These are phyloP conservation scores for Tachystola acroxantha DNA, from an alignment of 2,888 invertebrate genomes.

Conservation along the genomic window DNA sequence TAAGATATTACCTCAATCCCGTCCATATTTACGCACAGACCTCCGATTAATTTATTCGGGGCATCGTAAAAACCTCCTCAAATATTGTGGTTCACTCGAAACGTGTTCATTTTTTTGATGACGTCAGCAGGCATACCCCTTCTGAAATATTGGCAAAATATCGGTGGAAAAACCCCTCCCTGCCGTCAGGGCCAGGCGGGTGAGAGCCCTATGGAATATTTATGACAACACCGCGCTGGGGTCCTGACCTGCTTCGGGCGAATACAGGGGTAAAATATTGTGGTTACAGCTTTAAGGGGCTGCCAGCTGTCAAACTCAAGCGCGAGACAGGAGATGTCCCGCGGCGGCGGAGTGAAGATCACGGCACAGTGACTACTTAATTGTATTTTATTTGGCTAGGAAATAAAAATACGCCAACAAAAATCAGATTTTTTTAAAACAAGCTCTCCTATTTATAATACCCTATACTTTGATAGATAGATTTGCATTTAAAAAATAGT, in stretches of 20 bases:
- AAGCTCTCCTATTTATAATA: too few relatives aligned
- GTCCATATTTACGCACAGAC: not conserved
- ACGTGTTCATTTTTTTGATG: slow-evolving; percentile 18
- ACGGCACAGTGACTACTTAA: too few relatives aligned
- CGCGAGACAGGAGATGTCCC: too few relatives aligned
- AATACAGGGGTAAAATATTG: too few relatives aligned
- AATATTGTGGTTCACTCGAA: slow-evolving; percentile 14
- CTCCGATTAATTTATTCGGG: not conserved
- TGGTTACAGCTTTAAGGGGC: too few relatives aligned
- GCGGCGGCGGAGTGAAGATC: too few relatives aligned
- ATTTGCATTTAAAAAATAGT: too few relatives aligned
- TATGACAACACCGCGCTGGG: slow-evolving; percentile 26
- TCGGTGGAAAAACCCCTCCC: slow-evolving; percentile 25
- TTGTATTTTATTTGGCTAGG: too few relatives aligned
- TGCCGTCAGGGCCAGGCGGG: slow-evolving; percentile 6
- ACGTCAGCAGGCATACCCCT: slow-evolving; percentile 27
- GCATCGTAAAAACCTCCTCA: slow-evolving; percentile 14
- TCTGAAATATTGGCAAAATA: slow-evolving; percentile 43
- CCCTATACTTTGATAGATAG: too few relatives aligned
- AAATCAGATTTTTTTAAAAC: too few relatives aligned
- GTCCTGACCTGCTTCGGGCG: not conserved
- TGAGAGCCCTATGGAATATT: slow-evolving; percentile 32
- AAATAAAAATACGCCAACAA: too few relatives aligned
- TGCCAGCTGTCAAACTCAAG: too few relatives aligned
- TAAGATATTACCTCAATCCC: not conserved